Base-by-base conservation (phyloP, 2,113 vertebrate species). In the Lonchura striata region DNA sequence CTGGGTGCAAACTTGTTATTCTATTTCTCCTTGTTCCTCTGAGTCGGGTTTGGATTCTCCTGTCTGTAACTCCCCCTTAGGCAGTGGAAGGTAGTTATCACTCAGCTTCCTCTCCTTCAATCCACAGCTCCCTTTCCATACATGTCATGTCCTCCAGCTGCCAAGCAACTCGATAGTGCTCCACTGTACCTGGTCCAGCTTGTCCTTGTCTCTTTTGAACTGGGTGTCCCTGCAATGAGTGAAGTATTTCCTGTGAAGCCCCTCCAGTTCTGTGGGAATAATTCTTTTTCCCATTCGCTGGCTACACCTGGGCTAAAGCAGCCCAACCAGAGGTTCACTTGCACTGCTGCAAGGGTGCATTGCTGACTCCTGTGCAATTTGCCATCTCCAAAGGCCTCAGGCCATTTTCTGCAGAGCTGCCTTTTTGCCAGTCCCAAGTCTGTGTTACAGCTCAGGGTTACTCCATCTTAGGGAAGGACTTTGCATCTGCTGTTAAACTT, bases 231-330 rank as follows among this genome's bases (percentile, higher is more conserved):
- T 68, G 37, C 24, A 78, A 19, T 25, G 11, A 84, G 39, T 7
- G 23, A 1, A 2, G 3, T 21, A 54, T 75, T 89, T 66, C 77
- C 54, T 21, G 8, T 42, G 30, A 30, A 79, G 37, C 30, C 13
- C 31, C 37, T 87, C 25, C 49, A 65, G 20, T 42, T 10, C 31
- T 8, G 7, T 2, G 4, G 27, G 49, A 77, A 61, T 46, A 49
- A 72, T 15, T 14, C 3, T 6, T 2, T 77, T 86, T 49, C 13
- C 50, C 50, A 44, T 9, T 76, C 0, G 0, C 41, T 56, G 57
- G 8, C 39, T 72, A 13, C 0, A 0, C 10, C 28, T 68, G 27
- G 11, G 27, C 39, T 85, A 24, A 47, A 82, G 44, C 49, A 72
- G 41, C 66, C 15, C 37, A 28, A 31, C 4, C 15, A 1, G n/a